Conservation (phyloP, 1,140 invertebrate species). For the Drosophila azteca region DNA sequence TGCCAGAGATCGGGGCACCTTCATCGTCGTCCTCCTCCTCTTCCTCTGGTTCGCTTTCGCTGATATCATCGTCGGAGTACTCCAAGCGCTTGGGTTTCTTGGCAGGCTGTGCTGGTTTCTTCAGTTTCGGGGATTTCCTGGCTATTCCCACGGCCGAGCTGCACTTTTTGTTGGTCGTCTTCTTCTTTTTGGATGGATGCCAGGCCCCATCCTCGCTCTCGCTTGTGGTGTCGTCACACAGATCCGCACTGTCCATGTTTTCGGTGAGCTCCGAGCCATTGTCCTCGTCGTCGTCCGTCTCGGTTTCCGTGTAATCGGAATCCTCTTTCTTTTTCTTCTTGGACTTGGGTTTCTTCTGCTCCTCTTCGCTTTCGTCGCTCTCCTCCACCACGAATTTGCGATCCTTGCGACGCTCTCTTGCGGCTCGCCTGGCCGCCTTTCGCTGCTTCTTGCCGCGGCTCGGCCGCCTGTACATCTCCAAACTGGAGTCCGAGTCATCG, state of each 20-base stretch:
- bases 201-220: constrained; percentile 77
- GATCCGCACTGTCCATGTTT: constrained; percentile 86
- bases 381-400: constrained; percentile 79
- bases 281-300: constrained; percentile 85
- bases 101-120: constrained; percentile 39
- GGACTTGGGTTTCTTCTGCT: constrained; percentile 53
- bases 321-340: constrained; percentile 79
- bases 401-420: constrained; percentile 73
- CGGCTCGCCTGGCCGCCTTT: constrained; percentile 69
- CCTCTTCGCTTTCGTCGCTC: constrained; percentile 76
- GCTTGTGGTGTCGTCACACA: constrained; percentile 82
- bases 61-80: constrained; percentile 80
- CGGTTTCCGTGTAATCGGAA: constrained; percentile 84
- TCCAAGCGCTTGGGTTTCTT: constrained; percentile 73
- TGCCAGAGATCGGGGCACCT: constrained; percentile 56
- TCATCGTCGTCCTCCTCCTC: constrained; percentile 73
- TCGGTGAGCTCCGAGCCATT: constrained; percentile 85
- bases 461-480: constrained; percentile 69
- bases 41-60: constrained; percentile 73
- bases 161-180: constrained; percentile 51
- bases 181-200: constrained; percentile 75
- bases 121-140: constrained; percentile 71
- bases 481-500: constrained; percentile 75
- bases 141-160: constrained; percentile 32
- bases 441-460: constrained; percentile 68